Percentiles rank a stretch among this genome's conserved stretches.
These are phyloP conservation scores for Caenorhabditis becei DNA, from an alignment of 2,888 invertebrate species.

Conservation along the genomic window DNA sequence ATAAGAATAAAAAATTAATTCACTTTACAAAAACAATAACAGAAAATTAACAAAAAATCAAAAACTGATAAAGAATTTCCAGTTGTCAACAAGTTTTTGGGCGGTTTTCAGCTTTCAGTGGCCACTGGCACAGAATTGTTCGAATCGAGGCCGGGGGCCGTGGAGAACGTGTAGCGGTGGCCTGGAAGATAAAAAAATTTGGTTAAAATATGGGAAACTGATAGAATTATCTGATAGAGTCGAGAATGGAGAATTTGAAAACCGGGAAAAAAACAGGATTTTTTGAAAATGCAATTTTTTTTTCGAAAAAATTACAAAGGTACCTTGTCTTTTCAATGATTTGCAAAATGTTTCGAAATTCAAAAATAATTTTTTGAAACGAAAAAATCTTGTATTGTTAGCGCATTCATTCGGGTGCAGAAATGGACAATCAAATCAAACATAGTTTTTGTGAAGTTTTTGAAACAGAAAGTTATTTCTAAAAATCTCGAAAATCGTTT, in stretches of 20 bases:
- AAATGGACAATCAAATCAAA: too few relatives aligned
- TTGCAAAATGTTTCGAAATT: too few relatives aligned
- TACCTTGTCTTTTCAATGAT: too few relatives aligned
- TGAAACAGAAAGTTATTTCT: too few relatives aligned
- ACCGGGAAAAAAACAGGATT: too few relatives aligned
- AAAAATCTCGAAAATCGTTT: too few relatives aligned
- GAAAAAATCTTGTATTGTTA: not conserved
- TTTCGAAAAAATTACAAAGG: too few relatives aligned
- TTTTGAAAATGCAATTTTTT: too few relatives aligned
- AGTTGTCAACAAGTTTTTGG: conserved; percentile 8
- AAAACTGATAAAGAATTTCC: conserved; percentile 2
- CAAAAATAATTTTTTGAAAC: conserved; percentile 1
- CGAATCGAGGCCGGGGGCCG: not conserved
- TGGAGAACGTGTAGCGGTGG: conserved; percentile 40
- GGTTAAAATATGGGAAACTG: not conserved
- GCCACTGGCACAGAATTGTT: not conserved
- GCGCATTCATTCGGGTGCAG: not conserved
- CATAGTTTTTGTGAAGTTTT: too few relatives aligned
- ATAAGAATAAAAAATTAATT: conserved; percentile 8
- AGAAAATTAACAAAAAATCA: not conserved
- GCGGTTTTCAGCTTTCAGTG: not conserved
- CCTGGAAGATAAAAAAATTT: conserved; percentile 19
- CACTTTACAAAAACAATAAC: not conserved
- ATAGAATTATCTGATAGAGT: too few relatives aligned
- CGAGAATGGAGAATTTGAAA: too few relatives aligned